phyloP scores from a whole-genome alignment of 2,888 invertebrate genomes.

The Drosophila koepferae region DNA sequence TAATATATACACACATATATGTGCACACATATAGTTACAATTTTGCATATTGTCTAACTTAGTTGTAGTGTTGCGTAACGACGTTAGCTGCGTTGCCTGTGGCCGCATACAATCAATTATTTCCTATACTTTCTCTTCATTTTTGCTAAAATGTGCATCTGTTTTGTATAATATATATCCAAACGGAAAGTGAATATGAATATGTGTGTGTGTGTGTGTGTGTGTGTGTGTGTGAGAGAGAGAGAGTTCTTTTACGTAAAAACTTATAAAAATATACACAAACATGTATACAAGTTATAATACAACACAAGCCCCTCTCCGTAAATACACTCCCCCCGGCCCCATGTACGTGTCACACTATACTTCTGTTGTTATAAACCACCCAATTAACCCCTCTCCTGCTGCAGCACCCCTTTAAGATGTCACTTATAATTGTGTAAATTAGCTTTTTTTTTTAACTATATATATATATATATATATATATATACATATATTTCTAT shows the following conservation, averaged over 20 bases:
- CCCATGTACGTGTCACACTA: constrained; percentile 15
- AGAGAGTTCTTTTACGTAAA: constrained; percentile 18
- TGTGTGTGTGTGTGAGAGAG: constrained; percentile 7
- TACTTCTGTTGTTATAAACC: constrained; percentile 43
- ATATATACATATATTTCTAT: constrained; percentile 2
- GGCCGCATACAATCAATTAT: background rate
- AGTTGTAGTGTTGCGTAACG: constrained; percentile 13
- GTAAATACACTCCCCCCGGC: background rate
- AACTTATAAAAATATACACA: constrained; percentile 23
- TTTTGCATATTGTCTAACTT: background rate
- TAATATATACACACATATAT: background rate
- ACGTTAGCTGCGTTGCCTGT: background rate
- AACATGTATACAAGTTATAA: constrained; percentile 13
- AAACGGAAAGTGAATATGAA: constrained; percentile 9
- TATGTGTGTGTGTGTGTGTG: constrained; percentile 5
- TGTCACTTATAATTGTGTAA: constrained; percentile 56
- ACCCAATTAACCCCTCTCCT: background rate
- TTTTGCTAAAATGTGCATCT: constrained; percentile 9
- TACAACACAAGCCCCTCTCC: background rate
- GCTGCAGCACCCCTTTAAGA: background rate
- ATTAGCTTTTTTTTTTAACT: constrained; percentile 56
- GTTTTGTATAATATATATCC: constrained; percentile 29
- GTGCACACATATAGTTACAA: constrained; percentile 6
- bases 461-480: constrained; percentile 11
- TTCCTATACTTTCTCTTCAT: background rate